Evolutionary conservation across 2,113 vertebrate species (phyloP), one percentile per base, ranked within the genome.

Genomic region (Sapayoa aenigma): DNA sequence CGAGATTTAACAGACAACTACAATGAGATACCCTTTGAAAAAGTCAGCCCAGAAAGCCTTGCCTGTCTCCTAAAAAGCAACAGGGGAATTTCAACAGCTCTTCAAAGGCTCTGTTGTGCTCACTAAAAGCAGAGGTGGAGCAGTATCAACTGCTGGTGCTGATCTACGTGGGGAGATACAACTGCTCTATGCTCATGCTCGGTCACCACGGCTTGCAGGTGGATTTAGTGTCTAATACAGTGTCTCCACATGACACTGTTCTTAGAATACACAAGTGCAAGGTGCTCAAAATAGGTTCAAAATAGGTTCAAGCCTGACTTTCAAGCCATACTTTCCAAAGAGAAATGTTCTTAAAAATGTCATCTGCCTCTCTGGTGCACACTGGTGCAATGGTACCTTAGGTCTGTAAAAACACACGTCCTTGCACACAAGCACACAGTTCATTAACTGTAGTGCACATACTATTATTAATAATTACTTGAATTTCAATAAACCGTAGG

Each of bases 71-170:
- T 71, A 35, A 93, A 84, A 83, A 71, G 42, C 39, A 46, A 71
- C 17, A 8, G 17, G 68, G 68, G 59, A 90, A 80, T 73, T 53
- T 59, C 67, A 41, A 21, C 50, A 91, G 37, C 72, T 95, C 58
- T 86, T 91, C 74, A 42, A 77, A 95, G 74, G 53, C 74, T 91
- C 37, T 68, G 74, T 59, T 56, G 74, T n/a, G 9, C 44, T 96
- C 2, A 2, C 6, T 66, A 7, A 85, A 89, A 58, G 50, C 14
- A 92, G 72, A 37, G 78, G 18, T 74, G 78, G 63, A 89, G 56
- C 35, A 82, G 50, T 21, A 68, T n/a, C 42, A 59, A 25, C 60
- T 58, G 58, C 73, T 83, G 59, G 13, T 85, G 47, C 16, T 80
- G 88, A 47, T 52, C 15, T 44, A 39, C 28, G 11, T n/a, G 46